These are phyloP conservation scores for Acridotheres tristis DNA, from an alignment of 2,797 vertebrate genomes.

Conservation along the genomic window DNA sequence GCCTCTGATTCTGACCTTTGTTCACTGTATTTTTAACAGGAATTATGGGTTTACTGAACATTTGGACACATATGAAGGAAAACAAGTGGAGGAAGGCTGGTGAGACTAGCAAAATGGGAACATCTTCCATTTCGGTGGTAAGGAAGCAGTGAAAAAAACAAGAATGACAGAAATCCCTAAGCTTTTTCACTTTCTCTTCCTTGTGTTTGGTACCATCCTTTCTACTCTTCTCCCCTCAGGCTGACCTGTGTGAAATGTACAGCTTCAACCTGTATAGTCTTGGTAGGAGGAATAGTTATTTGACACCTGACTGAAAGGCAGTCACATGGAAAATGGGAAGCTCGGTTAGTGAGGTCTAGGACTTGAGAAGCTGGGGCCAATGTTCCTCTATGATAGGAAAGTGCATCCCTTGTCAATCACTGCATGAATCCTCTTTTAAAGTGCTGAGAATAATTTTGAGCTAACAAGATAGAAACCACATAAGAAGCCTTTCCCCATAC, in stretches of 20 bases:
- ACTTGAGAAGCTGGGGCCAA: neutral
- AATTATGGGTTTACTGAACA: neutral
- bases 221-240: neutral
- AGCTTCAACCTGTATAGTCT: neutral
- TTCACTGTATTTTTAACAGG: neutral
- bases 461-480: neutral
- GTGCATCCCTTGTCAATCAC: neutral
- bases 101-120: neutral
- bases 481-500: neutral
- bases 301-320: neutral
- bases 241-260: neutral
- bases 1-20: neutral
- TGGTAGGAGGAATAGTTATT: neutral
- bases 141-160: neutral
- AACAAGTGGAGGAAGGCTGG: neutral
- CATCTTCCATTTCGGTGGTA: neutral
- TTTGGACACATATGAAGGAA: accelerated
- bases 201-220: neutral
- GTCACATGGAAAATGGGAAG: neutral
- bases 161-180: neutral
- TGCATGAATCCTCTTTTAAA: neutral
- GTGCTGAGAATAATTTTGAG: neutral
- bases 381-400: neutral
- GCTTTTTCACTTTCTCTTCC: neutral
- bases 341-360: neutral